Percentiles rank a stretch among this genome's conserved stretches.
Conservation (phyloP, 2,888 invertebrate species). For the Apeira syringaria region DNA sequence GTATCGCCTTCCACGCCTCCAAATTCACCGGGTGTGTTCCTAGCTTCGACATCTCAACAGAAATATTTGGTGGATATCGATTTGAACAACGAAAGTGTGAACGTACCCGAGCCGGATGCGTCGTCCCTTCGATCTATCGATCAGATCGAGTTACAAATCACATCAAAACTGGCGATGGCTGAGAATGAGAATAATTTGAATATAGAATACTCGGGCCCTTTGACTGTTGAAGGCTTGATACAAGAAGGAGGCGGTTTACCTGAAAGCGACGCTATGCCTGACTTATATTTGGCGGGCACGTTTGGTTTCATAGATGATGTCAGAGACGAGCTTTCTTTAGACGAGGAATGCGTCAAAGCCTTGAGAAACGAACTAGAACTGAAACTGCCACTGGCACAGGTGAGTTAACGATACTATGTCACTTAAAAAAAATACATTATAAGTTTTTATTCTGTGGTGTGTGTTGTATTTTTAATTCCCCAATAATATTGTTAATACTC, state of each 20-base stretch:
- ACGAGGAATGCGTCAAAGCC: constrained; percentile 88
- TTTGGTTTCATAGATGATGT: constrained; percentile 75
- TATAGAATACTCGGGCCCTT: constrained; percentile 74
- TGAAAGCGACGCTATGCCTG: constrained; percentile 55
- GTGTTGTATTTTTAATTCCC: too few relatives aligned
- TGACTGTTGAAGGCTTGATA: constrained; percentile 60
- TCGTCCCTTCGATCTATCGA: constrained; percentile 55
- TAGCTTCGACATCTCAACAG: constrained; percentile 64
- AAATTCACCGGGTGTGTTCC: constrained; percentile 69
- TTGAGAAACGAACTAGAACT: constrained; percentile 87
- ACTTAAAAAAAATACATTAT: too few relatives aligned
- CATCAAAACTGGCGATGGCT: constrained; percentile 74
- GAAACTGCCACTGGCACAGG: constrained; percentile 88
- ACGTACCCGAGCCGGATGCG: constrained; percentile 32
- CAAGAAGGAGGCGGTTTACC: constrained; percentile 47
- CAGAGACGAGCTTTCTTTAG: constrained; percentile 84
- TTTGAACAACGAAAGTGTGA: constrained; percentile 37
- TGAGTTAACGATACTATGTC: too few relatives aligned
- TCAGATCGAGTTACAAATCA: constrained; percentile 74
- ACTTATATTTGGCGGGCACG: constrained; percentile 72
- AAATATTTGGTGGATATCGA: constrained; percentile 69
- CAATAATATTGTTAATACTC: too few relatives aligned
- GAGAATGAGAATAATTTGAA: constrained; percentile 81
- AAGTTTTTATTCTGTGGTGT: too few relatives aligned
- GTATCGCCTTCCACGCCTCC: constrained; percentile 72